A percentile compares a stretch with the other conserved stretches of the same genome.
phyloP scores from a whole-genome alignment of 1,140 invertebrate species.

The Solenopsis invicta region DNA sequence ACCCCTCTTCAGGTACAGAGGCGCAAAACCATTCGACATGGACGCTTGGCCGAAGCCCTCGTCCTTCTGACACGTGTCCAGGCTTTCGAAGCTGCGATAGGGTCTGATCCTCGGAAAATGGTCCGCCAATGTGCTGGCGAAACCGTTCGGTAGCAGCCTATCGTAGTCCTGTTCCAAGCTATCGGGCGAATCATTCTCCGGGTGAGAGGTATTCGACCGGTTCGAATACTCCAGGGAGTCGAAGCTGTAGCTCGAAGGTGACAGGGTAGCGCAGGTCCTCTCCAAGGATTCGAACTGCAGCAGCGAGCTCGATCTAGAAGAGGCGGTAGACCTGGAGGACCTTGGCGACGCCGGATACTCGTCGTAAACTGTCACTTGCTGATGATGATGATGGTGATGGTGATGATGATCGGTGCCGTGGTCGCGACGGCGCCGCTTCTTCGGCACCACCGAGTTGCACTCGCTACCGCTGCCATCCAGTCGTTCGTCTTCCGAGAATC shows the following conservation, averaged over 20 bases:
- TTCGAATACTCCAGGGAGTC: slow-evolving; percentile 88
- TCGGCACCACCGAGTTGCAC: slow-evolving; percentile 92
- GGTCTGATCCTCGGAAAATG: slow-evolving; percentile 82
- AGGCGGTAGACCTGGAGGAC: slow-evolving; percentile 79
- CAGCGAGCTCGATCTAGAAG: slow-evolving; percentile 90
- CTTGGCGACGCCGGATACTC: slow-evolving; percentile 85
- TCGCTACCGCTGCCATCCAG: slow-evolving; percentile 90
- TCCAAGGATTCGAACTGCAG: slow-evolving; percentile 94
- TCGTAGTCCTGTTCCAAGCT: slow-evolving; percentile 86
- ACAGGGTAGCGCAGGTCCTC: slow-evolving; percentile 89
- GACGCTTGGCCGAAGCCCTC: slow-evolving; percentile 59
- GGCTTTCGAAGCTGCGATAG: slow-evolving; percentile 85
- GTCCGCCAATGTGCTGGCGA: slow-evolving; percentile 47
- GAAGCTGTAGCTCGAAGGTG: slow-evolving; percentile 88
- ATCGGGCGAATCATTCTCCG: slow-evolving; percentile 86
- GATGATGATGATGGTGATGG: slow-evolving; percentile 73
- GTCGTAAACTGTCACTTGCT: slow-evolving; percentile 80
- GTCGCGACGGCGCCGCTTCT: slow-evolving; percentile 91
- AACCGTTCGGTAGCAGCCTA: slow-evolving; percentile 76
- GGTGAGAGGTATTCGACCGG: slow-evolving; percentile 80
- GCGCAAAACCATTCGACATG: slow-evolving; percentile 77
- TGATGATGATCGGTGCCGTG: slow-evolving; percentile 78
- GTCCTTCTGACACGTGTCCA: slow-evolving; percentile 81
- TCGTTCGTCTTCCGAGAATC: slow-evolving; percentile 77
- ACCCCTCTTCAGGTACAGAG: slow-evolving; percentile 80